Conservation (phyloP, 2,113 vertebrate genomes). For the Ginglymostoma cirratum region DNA sequence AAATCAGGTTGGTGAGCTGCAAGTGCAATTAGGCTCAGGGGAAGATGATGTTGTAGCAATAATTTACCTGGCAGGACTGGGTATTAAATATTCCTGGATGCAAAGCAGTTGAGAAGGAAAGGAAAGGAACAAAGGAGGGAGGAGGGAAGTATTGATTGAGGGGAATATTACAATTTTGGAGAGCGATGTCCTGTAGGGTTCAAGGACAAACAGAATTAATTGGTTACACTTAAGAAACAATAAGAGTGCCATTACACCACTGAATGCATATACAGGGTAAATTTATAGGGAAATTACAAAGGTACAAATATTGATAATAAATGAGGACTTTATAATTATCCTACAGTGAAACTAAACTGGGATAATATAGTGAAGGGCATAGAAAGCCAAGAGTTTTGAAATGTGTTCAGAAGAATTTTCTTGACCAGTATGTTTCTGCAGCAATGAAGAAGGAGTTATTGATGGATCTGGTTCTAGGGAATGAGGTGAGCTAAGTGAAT, state of each 20-base stretch:
- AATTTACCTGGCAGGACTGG: not conserved
- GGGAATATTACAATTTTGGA: not conserved
- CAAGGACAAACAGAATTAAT: not conserved
- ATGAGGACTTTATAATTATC: not conserved
- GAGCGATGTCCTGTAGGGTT: not conserved
- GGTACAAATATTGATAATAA: not conserved
- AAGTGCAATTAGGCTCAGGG: not conserved
- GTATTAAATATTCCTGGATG: not conserved
- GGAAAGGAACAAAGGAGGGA: not conserved
- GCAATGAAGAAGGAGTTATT: not conserved
- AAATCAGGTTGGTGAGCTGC: not conserved
- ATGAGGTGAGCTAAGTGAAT: not conserved
- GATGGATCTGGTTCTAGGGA: not conserved
- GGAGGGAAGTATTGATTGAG: not conserved
- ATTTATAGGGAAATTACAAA: not conserved
- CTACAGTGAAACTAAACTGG: not conserved
- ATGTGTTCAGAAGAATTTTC: too few species aligned
- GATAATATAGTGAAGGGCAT: not conserved
- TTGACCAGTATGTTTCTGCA: too few species aligned
- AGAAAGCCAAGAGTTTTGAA: too few species aligned
- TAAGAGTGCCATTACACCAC: not conserved
- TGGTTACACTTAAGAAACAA: not conserved
- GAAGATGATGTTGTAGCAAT: not conserved
- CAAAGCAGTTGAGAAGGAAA: not conserved
- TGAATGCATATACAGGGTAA: not conserved